Conservation (phyloP, 2,113 vertebrate genomes). For the Phainopepla nitens region DNA sequence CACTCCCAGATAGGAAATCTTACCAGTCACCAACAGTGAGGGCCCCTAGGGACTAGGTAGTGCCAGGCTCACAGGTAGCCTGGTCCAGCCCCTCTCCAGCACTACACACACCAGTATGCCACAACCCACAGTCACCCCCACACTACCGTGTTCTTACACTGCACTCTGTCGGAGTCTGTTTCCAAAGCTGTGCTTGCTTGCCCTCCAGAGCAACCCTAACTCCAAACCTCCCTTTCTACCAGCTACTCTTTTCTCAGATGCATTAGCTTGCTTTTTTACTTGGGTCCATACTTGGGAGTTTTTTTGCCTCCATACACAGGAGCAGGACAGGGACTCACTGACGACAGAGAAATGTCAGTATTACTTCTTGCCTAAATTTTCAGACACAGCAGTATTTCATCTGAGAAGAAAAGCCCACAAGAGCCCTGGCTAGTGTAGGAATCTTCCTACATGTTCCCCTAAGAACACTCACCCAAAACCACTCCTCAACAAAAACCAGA, state of each 20-base stretch:
- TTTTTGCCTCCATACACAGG: background rate
- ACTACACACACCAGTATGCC: no score
- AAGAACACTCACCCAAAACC: background rate
- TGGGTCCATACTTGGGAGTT: accelerated
- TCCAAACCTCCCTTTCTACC: background rate
- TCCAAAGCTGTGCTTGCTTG: background rate
- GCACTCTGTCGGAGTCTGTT: background rate
- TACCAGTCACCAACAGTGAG: background rate
- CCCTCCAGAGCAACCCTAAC: background rate
- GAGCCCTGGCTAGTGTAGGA: background rate
- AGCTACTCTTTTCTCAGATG: background rate
- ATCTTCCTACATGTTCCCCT: background rate
- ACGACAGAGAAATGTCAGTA: background rate
- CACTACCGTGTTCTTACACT: background rate
- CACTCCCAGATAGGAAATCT: background rate
- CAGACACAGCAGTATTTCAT: background rate
- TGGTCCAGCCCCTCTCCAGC: background rate
- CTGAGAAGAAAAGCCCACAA: background rate
- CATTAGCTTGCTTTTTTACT: background rate
- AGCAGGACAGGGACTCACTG: background rate
- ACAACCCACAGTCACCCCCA: background rate
- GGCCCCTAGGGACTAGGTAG: background rate
- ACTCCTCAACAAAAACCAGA: background rate
- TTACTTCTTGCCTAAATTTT: background rate
- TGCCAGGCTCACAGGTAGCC: background rate